Evolutionary conservation across 1,140 invertebrate species (phyloP), one percentile per base, ranked within the genome.

Genomic region (Sycophila sp.): DNA sequence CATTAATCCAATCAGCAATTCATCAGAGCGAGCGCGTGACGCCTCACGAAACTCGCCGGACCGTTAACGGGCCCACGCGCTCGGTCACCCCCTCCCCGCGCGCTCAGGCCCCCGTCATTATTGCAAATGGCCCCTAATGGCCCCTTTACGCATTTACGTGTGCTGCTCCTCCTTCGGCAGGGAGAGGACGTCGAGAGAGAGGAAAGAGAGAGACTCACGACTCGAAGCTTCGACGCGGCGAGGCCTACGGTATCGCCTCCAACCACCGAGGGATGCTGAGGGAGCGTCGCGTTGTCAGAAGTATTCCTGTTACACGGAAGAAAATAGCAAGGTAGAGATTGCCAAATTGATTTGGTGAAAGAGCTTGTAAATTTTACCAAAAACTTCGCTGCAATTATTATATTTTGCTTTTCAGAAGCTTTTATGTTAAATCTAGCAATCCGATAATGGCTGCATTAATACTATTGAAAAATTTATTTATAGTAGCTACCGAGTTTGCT

Each of bases 1-100:
- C 49, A 53, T 65, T 53, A 55, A 65, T 53, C 24, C 22, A 30
- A 55, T 42, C 49, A 6, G 51, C 63, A 13, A 66, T 66, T 66
- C 34, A 56, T 66, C 51, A 32, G 28, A 32, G 59, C 11, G 28
- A n/a, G 40, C n/a, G n/a, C 30, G n/a, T 58, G 55, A 58, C 34
- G 45, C 60, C 30, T 10, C 11, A 36, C 34, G 32, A 28, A 38
- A 28, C 22, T 49, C 17, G 0, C n/a, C 11, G 62, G 2, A 19
- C 62, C 26, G 47, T 53, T 64, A 63, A 49, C 5, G 30, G 59
- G 40, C 19, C 36, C 22, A 40, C 11, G 36, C n/a, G 56, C 26
- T 11, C n/a, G n/a, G 17, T 42, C 13, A 63, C 58, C 58, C 15
- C 11, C 1, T 36, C 36, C 58, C 3, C 36, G 38, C 56, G 17